These are phyloP conservation scores for Melanotaenia trifasciata DNA, from an alignment of 2,797 vertebrate species.

Conservation along the genomic window DNA sequence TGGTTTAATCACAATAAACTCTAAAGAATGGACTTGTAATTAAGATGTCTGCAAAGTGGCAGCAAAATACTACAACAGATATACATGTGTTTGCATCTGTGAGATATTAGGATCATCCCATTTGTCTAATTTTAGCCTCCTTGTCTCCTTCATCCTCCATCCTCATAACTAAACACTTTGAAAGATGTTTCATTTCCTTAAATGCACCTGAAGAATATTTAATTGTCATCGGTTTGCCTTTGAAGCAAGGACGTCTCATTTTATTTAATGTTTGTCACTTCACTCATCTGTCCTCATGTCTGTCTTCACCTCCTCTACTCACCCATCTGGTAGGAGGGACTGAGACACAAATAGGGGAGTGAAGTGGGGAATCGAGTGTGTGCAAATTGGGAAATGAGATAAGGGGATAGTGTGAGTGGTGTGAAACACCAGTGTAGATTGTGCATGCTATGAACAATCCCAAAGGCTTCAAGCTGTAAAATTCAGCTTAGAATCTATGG, in stretches of 20 bases:
- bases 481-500: slow-evolving; percentile 22
- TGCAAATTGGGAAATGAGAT: slow-evolving; percentile 9
- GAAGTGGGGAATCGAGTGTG: neutral
- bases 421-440: neutral
- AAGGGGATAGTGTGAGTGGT: neutral
- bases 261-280: neutral
- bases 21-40: neutral
- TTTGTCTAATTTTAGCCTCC: neutral
- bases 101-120: neutral
- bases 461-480: slow-evolving; percentile 58
- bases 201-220: neutral
- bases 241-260: neutral
- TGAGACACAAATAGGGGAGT: neutral
- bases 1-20: too few relatives aligned
- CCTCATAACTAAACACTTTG: neutral
- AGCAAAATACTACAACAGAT: neutral
- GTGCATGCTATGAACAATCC: neutral
- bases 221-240: neutral
- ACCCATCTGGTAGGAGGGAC: neutral
- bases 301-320: neutral
- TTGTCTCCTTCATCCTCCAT: neutral
- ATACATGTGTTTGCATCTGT: neutral
- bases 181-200: neutral
- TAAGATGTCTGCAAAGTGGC: neutral
- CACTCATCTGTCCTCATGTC: neutral